Base-by-base conservation (phyloP, 30 jellyfish, hydroid and myxozoan genomes). In the Turritopsis dohrnii region DNA sequence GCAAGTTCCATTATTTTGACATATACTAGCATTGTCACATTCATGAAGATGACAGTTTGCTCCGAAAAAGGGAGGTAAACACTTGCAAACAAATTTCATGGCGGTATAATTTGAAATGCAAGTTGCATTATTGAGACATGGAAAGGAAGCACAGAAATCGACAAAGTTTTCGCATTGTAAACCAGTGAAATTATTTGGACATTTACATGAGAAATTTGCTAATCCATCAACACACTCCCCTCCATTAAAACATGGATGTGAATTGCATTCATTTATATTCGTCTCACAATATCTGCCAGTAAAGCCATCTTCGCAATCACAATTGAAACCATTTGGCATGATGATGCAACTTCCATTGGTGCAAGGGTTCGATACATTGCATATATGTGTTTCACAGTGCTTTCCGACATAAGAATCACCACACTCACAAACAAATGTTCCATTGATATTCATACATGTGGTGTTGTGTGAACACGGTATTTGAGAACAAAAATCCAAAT, bases 361-460 rank as follows among this genome's bases (percentile, higher is more conserved):
- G 54, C 86, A 83, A 19, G 86, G 73, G 60, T 81, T 27, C 0
- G 83, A 21, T 16, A 28, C 1, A 53, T 79, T 91, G 80, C 97
- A 91, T 52, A 81, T 25, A 84, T 91, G 97, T 19, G 22, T 21
- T 81, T 81, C 84, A 80, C 97, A 91, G 19, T 72, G 66, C 13
- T 17, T 66, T 19, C 97, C 97, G 16, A 94, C 29, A 53, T 53
- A 91, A 1, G 93, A 94, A 3, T 79, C 89, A 8, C 71, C 80
- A 79, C 97, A 91, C 29, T 52, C 65, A 53, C 97, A 91, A 16
- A 19, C 20, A 29, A 53, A 81, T 17, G 31, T 69, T 69, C 7
- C 77, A 19, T 81, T 24, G 21, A 22, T 53, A 81, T 81, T 65
- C 18, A 65, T 0, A 65, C 88, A 81, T 7, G 88, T 81, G 21